Base-by-base conservation (phyloP, 2,113 vertebrate species). In the Coreoperca whiteheadi region DNA sequence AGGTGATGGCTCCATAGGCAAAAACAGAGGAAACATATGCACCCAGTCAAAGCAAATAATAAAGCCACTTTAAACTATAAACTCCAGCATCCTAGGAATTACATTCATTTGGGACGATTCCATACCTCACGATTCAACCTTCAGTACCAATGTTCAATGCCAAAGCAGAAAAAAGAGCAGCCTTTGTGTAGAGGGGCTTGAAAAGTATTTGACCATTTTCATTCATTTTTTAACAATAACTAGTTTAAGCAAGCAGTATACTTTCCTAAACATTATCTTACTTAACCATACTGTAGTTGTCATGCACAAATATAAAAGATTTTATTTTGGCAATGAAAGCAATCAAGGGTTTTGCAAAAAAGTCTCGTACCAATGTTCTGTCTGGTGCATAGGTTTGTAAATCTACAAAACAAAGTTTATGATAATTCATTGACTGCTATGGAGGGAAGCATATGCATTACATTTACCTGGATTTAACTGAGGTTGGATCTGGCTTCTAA, bases 1-100 rank as follows among this genome's bases (percentile, higher is more conserved):
- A 65, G 25, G 59, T 54, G 70, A 66, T 16, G 25, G 18, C 84
- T 71, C 43, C 64, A 75, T 50, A 57, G 61, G 77, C n/a, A 32
- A 50, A 54, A 43, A 21, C 18, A 60, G 43, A 57, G 48, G 46
- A 51, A 63, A 39, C 60, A 8, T 28, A 66, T 66, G 32, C 51
- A 59, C 6, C 30, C 71, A 71, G 51, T 39, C 50, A 37, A 56
- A 37, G 18, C 23, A 69, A 37, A 18, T 21, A 41, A 48, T 59
- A 50, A 67, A 51, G 34, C 43, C 25, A 15, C 15, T 63, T 37
- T 48, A 7, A 4, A 46, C 20, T 46, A 20, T 28, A 21, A 78
- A 65, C 59, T 15, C 8, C 6, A 2, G 7, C 21, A 60, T 32
- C 43, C 20, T 7, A 12, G 46, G 23, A 74, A 74, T n/a, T 8